Evolutionary conservation across 2,888 invertebrate species (phyloP).

Genomic region (Brenthis daphne): DNA sequence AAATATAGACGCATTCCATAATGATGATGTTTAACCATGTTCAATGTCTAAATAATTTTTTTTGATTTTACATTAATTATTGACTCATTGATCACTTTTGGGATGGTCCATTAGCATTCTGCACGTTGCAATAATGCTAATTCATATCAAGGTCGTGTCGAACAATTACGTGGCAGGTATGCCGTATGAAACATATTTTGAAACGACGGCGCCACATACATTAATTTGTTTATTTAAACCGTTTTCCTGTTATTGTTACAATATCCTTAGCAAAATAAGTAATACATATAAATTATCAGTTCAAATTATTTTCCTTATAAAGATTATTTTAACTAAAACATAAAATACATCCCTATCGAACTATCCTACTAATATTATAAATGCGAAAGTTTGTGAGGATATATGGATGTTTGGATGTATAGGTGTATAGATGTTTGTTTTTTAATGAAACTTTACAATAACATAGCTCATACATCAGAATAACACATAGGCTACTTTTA

Average conservation of each 20-base stretch:
- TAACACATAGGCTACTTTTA: no score
- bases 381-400: no score
- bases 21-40: neutral
- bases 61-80: neutral
- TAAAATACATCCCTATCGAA: no score
- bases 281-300: conserved; percentile 6
- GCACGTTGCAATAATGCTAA: conserved; percentile 50
- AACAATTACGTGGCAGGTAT: conserved; percentile 44
- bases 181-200: conserved; percentile 18
- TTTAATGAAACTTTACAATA: no score
- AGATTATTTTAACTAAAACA: conserved; percentile 6
- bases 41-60: neutral
- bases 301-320: conserved; percentile 28
- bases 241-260: conserved; percentile 41
- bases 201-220: conserved; percentile 21
- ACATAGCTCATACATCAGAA: no score
- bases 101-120: conserved; percentile 52
- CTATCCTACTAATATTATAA: no score
- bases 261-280: conserved; percentile 29
- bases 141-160: conserved; percentile 54
- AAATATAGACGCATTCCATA: neutral
- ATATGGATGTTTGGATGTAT: no score
- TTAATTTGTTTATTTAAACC: conserved; percentile 16
- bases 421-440: no score
- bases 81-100: conserved; percentile 37